Percentiles rank a stretch among this genome's conserved stretches.
These are phyloP conservation scores for Aleadryas rufinucha DNA, from an alignment of 2,113 vertebrate genomes.

Conservation along the genomic window DNA sequence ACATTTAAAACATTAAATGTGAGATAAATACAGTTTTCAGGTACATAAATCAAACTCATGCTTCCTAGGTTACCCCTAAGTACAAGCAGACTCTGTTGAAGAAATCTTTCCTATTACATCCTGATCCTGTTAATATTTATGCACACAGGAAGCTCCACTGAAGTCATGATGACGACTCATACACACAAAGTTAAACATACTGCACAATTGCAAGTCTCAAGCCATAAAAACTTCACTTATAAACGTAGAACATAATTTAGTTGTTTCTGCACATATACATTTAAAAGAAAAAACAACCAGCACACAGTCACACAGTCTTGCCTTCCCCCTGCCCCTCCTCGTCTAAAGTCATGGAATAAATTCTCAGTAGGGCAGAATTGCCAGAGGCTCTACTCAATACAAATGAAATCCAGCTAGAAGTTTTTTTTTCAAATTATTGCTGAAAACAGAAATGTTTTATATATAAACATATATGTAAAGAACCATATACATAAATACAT, in stretches of 20 bases:
- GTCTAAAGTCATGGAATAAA: neutral
- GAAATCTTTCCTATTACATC: neutral
- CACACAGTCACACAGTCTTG: neutral
- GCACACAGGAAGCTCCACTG: conserved; percentile 10
- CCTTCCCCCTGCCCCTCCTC: too few species aligned
- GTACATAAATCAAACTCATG: neutral
- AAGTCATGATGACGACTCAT: neutral
- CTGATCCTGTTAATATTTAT: conserved; percentile 6
- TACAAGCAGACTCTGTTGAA: conserved; percentile 18
- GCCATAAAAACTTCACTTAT: conserved; percentile 21
- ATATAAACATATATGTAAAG: neutral
- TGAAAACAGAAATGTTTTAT: neutral
- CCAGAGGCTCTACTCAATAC: neutral
- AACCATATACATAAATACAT: neutral
- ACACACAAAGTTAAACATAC: neutral
- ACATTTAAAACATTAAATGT: neutral
- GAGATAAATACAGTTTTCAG: neutral
- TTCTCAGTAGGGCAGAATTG: neutral
- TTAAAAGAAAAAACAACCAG: neutral
- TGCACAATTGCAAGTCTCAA: neutral
- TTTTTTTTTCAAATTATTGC: neutral
- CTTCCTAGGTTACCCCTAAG: neutral
- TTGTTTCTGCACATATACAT: neutral
- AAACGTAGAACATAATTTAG: neutral
- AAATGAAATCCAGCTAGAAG: neutral